Conservation (phyloP, 2,888 invertebrate genomes). For the Rhamnusium bicolor region DNA sequence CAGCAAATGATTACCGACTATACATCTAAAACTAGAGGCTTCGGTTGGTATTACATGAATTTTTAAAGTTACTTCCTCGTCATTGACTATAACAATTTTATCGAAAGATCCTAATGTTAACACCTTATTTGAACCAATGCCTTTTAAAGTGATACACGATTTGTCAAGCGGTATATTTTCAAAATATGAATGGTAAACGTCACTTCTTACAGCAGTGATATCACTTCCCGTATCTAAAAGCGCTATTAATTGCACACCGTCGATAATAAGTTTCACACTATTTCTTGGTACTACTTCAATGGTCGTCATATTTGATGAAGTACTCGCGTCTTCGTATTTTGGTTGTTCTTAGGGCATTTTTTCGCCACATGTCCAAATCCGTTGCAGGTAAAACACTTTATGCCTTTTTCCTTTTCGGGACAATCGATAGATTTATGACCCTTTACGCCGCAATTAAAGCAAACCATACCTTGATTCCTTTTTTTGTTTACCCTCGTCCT, state of each 20-base stretch:
- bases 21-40: conserved; percentile 7
- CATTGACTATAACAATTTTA: conserved; percentile 14
- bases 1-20: conserved; percentile 16
- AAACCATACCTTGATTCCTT: background rate
- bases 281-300: conserved; percentile 14
- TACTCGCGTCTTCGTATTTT: background rate
- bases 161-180: conserved; percentile 5
- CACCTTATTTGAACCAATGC: conserved; percentile 24
- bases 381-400: conserved; percentile 3
- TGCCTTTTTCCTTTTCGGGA: background rate
- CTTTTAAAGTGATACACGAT: conserved; percentile 6
- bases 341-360: conserved; percentile 4
- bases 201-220: conserved; percentile 34
- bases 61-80: conserved; percentile 13
- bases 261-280: conserved; percentile 12
- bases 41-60: conserved; percentile 16
- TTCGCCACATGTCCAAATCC: conserved; percentile 2
- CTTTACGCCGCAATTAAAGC: background rate
- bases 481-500: background rate
- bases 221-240: conserved; percentile 45
- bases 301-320: background rate
- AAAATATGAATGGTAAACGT: conserved; percentile 34
- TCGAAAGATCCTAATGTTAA: conserved; percentile 19
- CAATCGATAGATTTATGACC: background rate
- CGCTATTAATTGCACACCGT: conserved; percentile 12